A percentile compares a stretch with the other conserved stretches of the same genome.
phyloP scores from a whole-genome alignment of 2,113 vertebrate genomes.

The Myrmecobius fasciatus region DNA sequence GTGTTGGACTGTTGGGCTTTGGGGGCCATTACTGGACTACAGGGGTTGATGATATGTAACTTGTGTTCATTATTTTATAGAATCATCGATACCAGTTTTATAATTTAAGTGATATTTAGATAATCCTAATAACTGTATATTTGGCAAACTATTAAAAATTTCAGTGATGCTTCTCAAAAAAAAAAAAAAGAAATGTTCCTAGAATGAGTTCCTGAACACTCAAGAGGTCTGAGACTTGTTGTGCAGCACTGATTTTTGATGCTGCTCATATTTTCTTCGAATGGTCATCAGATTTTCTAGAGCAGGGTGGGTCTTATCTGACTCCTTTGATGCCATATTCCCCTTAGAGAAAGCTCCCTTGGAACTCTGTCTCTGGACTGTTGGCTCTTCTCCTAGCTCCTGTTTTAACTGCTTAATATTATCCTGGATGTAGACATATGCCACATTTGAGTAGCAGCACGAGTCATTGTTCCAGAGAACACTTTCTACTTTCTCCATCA shows the following conservation, averaged over 20 bases:
- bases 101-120: no score
- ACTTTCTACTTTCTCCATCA: not conserved
- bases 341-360: not conserved
- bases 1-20: no score
- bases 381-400: rapidly evolving
- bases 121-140: no score
- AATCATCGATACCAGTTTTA: no score
- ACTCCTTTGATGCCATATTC: not conserved
- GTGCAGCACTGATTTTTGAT: not conserved
- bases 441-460: rapidly evolving
- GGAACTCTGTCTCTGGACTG: rapidly evolving
- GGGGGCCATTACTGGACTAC: no score
- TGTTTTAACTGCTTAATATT: rapidly evolving
- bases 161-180: no score
- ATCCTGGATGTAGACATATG: rapidly evolving
- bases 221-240: not conserved
- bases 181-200: no score
- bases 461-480: slow-evolving; percentile 46
- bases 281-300: not conserved
- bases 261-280: not conserved
- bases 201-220: not conserved
- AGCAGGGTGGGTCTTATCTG: not conserved
- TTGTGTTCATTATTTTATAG: no score
- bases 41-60: no score
- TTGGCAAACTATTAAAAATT: no score